Conservation (phyloP, 2,888 invertebrate species). For the Metacarcinus magister region DNA sequence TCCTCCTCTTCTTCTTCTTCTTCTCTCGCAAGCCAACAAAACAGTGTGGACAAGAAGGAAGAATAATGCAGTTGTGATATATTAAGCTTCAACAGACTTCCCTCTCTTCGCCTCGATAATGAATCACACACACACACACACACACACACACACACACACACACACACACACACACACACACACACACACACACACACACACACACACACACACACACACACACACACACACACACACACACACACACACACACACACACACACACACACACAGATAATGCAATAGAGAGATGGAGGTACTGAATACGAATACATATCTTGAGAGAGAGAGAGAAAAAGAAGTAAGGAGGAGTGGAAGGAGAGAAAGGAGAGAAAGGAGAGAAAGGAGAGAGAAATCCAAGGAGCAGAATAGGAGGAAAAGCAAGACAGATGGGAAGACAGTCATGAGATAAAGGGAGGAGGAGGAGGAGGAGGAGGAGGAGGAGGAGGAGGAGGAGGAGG, state of each 20-base stretch:
- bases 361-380: constrained; percentile 16
- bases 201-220: neutral
- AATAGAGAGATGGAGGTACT: neutral
- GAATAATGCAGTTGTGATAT: neutral
- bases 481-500: neutral
- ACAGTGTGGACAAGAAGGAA: neutral
- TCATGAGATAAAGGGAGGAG: neutral
- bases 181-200: constrained; percentile 5
- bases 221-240: neutral
- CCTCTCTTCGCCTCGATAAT: neutral
- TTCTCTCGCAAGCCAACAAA: neutral
- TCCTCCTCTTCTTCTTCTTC: neutral
- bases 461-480: neutral
- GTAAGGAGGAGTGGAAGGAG: neutral
- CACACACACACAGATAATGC: neutral
- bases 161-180: constrained; percentile 26
- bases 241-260: neutral
- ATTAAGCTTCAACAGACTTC: neutral
- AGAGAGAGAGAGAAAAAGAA: constrained; percentile 3
- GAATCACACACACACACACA: neutral
- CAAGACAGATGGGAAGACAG: neutral
- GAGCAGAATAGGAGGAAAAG: neutral
- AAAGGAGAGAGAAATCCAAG: neutral
- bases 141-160: constrained; percentile 26
- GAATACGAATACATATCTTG: neutral